These are phyloP conservation scores for Calvadosia cruxmelitensis DNA, from an alignment of 30 jellyfish, hydroid and myxozoan species.

Conservation along the genomic window DNA sequence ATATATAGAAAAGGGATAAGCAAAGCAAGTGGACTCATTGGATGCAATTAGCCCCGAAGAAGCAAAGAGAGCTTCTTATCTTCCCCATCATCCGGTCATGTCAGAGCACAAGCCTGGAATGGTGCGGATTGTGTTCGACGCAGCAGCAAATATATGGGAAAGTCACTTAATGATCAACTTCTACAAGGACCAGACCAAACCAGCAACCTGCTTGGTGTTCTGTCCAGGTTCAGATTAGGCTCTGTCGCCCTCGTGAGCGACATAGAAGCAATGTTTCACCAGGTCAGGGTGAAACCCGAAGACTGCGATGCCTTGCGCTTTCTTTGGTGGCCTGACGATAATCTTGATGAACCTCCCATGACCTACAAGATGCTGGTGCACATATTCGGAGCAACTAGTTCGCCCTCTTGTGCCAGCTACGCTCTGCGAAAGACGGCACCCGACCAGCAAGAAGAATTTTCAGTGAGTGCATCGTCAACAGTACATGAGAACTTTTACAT, in stretches of 20 bases:
- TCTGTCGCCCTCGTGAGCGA: slow-evolving; percentile 41
- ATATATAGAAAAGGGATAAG: slow-evolving; percentile 1
- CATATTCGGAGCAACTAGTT: slow-evolving; percentile 25
- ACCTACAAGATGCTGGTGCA: slow-evolving; percentile 46
- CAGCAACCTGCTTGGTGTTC: slow-evolving; percentile 34
- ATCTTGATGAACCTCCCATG: neutral
- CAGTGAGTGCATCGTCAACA: slow-evolving; percentile 1
- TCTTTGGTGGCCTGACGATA: slow-evolving; percentile 43
- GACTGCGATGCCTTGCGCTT: slow-evolving; percentile 27
- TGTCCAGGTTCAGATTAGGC: slow-evolving; percentile 22
- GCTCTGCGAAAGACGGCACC: slow-evolving; percentile 30
- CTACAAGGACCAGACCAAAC: slow-evolving; percentile 42
- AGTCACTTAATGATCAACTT: slow-evolving; percentile 20
- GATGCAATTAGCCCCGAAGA: neutral
- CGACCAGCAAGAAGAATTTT: slow-evolving; percentile 13
- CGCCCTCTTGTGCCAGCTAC: slow-evolving; percentile 38
- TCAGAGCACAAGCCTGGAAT: slow-evolving; percentile 34
- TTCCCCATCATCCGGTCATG: slow-evolving; percentile 33
- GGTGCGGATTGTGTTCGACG: slow-evolving; percentile 34
- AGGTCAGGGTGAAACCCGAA: slow-evolving; percentile 29
- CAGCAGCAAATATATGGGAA: slow-evolving; percentile 33
- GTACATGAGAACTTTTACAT: slow-evolving; percentile 33
- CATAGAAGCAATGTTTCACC: slow-evolving; percentile 40
- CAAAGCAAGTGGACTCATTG: neutral
- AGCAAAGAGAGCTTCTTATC: slow-evolving; percentile 14